Evolutionary conservation across 92 coral and sea anemone genomes (phyloP).

Genomic region (Desmophyllum pertusum): DNA sequence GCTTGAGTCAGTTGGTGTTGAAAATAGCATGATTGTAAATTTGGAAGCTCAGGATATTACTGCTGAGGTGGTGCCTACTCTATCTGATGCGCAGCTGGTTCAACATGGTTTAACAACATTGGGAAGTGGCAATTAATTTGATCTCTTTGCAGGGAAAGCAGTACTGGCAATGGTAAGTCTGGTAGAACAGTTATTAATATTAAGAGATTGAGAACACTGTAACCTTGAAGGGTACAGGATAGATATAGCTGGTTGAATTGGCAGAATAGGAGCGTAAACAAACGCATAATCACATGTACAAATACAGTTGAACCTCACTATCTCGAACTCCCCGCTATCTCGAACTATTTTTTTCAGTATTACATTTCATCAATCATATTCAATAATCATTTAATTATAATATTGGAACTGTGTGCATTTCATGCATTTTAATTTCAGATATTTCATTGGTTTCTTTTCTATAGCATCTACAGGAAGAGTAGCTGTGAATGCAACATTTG

Average conservation of each 20-base stretch:
- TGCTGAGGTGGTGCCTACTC: slow-evolving; percentile 25
- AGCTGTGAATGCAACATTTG: slow-evolving; percentile 46
- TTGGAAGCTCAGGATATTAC: slow-evolving; percentile 49
- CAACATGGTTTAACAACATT: slow-evolving; percentile 31
- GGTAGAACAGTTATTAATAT: too few relatives aligned
- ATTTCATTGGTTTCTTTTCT: too few relatives aligned
- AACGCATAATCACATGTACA: too few relatives aligned
- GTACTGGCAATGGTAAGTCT: slow-evolving; percentile 19
- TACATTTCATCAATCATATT: too few relatives aligned
- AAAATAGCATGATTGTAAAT: slow-evolving; percentile 7
- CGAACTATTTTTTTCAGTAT: too few relatives aligned
- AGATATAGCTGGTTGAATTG: too few relatives aligned
- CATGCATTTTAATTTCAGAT: neutral
- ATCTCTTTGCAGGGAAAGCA: slow-evolving; percentile 21
- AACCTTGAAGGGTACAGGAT: too few relatives aligned
- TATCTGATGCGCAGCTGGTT: slow-evolving; percentile 36
- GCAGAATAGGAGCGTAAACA: too few relatives aligned
- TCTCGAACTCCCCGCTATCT: too few relatives aligned
- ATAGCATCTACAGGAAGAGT: slow-evolving; percentile 46
- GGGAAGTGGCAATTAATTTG: slow-evolving; percentile 23
- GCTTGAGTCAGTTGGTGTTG: slow-evolving; percentile 23
- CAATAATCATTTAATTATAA: too few relatives aligned
- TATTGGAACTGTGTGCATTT: neutral
- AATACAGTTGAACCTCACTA: too few relatives aligned
- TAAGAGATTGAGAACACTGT: too few relatives aligned